Percentiles rank a stretch among this genome's conserved stretches.
Conservation (phyloP, 2,888 invertebrate species). For the Hyles lineata region DNA sequence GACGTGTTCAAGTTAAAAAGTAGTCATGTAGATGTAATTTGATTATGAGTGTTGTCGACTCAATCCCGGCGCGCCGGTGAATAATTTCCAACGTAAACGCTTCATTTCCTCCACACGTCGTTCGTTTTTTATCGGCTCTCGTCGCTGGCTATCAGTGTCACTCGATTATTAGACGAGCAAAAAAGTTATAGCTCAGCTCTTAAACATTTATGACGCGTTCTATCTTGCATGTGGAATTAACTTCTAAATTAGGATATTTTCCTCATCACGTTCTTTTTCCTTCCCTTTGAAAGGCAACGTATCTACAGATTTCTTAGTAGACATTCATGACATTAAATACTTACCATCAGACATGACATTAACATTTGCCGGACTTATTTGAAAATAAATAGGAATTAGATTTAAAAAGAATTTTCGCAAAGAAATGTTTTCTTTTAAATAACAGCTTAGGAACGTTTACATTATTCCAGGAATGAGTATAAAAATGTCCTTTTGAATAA, state of each 20-base stretch:
- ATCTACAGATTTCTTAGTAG: too few relatives aligned
- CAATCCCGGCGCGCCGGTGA: not conserved
- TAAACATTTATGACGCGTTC: not conserved
- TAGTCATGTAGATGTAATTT: not conserved
- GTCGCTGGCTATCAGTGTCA: slow-evolving; percentile 21
- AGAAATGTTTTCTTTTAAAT: not conserved
- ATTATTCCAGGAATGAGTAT: not conserved
- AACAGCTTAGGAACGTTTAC: not conserved
- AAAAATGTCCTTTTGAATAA: not conserved
- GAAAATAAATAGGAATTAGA: not conserved
- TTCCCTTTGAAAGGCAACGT: too few relatives aligned
- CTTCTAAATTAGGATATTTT: not conserved
- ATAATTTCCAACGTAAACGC: slow-evolving; percentile 8
- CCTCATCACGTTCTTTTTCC: too few relatives aligned
- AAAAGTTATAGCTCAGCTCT: not conserved
- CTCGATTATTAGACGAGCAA: slow-evolving; percentile 28
- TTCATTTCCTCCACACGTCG: slow-evolving; percentile 24
- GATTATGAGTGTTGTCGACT: not conserved
- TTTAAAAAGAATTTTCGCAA: not conserved
- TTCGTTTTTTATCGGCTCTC: slow-evolving; percentile 11
- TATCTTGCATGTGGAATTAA: too few relatives aligned
- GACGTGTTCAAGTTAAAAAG: not conserved
- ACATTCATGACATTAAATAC: too few relatives aligned
- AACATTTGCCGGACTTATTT: too few relatives aligned
- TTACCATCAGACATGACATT: too few relatives aligned